Conservation (phyloP, 1,140 invertebrate species). For the Idris sp. region DNA sequence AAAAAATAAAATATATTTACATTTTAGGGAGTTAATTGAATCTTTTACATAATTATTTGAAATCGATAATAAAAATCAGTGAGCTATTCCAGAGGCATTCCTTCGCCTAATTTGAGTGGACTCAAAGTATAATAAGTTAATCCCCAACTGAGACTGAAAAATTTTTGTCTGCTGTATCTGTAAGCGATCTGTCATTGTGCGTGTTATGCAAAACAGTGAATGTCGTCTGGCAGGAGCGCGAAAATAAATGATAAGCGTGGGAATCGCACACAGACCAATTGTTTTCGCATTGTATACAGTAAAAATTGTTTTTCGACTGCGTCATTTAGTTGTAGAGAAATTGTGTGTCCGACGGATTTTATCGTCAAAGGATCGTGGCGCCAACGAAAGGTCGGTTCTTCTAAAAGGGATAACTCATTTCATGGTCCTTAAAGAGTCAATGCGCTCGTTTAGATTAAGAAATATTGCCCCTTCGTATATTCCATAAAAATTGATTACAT, state of each 20-base stretch:
- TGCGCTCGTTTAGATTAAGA: slow-evolving; percentile 59
- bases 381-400: slow-evolving; percentile 57
- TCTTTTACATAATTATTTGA: slow-evolving; percentile 24
- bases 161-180: too few species aligned
- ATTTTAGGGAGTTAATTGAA: slow-evolving; percentile 41
- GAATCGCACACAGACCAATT: slow-evolving; percentile 71
- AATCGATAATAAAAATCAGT: slow-evolving; percentile 23
- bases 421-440: slow-evolving; percentile 61
- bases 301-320: slow-evolving; percentile 71
- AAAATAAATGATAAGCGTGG: slow-evolving; percentile 68
- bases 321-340: too few species aligned
- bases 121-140: too few species aligned
- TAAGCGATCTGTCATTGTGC: too few species aligned
- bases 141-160: too few species aligned
- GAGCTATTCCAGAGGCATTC: not conserved
- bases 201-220: too few species aligned
- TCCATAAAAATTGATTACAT: slow-evolving; percentile 61
- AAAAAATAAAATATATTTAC: slow-evolving; percentile 16
- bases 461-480: slow-evolving; percentile 57
- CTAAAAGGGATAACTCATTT: slow-evolving; percentile 62
- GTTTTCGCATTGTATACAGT: slow-evolving; percentile 70
- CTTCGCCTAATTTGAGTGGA: slow-evolving; percentile 34
- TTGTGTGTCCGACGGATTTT: slow-evolving; percentile 57
- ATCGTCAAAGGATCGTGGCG: slow-evolving; percentile 58
- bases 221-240: too few species aligned